Evolutionary conservation across 2,113 vertebrate genomes (phyloP), one percentile per base, ranked within the genome.

Genomic region (Cathartes aura): DNA sequence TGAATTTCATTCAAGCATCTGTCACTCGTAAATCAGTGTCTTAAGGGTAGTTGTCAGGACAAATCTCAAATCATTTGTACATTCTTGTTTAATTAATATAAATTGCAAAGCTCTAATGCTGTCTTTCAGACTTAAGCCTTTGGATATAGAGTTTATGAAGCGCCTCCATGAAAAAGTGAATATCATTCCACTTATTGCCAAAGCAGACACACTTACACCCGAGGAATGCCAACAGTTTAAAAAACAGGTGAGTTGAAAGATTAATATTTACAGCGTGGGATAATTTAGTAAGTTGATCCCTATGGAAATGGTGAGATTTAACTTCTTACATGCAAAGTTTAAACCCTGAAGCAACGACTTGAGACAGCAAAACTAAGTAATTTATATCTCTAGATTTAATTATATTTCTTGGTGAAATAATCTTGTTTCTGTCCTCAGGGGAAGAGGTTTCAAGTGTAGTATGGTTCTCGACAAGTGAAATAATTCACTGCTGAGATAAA

Each of bases 111-210:
- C 26, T 89, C 9, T 85, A 29, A 58, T 92, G 66, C 20, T 97
- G n/a, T 97, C 50, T 98, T 98, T 87, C 98, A 99, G 99, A 95
- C 98, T 99, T 97, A 99, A 99, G 97, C 99, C 99, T 23, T 98
- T 99, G 99, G 99, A 99, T 98, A 99, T 99, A 73, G 99, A 99
- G 97, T 99, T 99, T 98, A 99, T 99, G 99, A 99, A 99, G 89
- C 99, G 99, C 98, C 98, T 99, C 98, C 99, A 99, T 89, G 99
- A 99, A 98, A 99, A 99, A 98, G 99, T 99, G 98, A 99, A 99
- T 95, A 99, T 99, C 97, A 99, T 99, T 98, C 99, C 99, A n/a
- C 98, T 99, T 98, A 99, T 99, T 97, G 99, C 99, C 98, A 99
- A 99, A 99, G 99, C 99, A 93, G 99, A 99, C 97, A 99, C 99